Percentiles rank a stretch among this genome's conserved stretches.
Evolutionary conservation across 2,797 vertebrate species (phyloP).

Genomic region (Malacoraja senta): DNA sequence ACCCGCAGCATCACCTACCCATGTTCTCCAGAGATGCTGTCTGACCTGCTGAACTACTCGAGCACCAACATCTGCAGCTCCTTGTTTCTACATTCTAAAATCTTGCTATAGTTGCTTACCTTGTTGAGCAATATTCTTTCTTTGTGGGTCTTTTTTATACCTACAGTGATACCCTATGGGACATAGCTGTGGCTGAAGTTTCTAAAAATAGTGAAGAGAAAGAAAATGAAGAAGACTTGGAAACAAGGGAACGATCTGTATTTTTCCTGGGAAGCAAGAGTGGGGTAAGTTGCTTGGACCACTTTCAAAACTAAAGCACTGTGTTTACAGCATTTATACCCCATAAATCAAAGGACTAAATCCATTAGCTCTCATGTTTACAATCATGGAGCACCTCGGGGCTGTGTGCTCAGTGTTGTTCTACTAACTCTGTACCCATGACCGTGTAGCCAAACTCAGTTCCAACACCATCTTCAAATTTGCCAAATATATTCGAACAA

Average conservation of each 20-base stretch:
- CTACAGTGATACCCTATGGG: slow-evolving; percentile 82
- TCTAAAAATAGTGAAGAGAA: slow-evolving; percentile 52
- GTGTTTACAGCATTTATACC: background rate
- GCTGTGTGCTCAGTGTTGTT: no score
- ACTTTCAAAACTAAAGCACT: background rate
- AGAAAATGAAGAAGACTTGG: slow-evolving; percentile 49
- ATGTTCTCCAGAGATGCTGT: no score
- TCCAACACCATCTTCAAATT: no score
- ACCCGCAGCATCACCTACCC: no score
- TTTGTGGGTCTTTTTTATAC: slow-evolving; percentile 30
- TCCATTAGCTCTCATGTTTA: no score
- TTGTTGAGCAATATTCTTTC: background rate
- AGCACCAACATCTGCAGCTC: no score
- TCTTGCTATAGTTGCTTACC: background rate
- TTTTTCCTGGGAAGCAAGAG: slow-evolving; percentile 85
- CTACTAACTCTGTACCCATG: no score
- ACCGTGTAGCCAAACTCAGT: no score
- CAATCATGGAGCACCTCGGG: no score
- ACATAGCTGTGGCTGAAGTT: slow-evolving; percentile 75
- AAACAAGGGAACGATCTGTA: slow-evolving; percentile 69
- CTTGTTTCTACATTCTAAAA: background rate
- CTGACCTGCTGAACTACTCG: no score
- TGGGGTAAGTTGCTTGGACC: slow-evolving; percentile 59
- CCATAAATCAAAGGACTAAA: no score
- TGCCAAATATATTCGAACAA: no score